Base-by-base conservation (phyloP, 2,888 invertebrate genomes). In the Ceramica pisi region DNA sequence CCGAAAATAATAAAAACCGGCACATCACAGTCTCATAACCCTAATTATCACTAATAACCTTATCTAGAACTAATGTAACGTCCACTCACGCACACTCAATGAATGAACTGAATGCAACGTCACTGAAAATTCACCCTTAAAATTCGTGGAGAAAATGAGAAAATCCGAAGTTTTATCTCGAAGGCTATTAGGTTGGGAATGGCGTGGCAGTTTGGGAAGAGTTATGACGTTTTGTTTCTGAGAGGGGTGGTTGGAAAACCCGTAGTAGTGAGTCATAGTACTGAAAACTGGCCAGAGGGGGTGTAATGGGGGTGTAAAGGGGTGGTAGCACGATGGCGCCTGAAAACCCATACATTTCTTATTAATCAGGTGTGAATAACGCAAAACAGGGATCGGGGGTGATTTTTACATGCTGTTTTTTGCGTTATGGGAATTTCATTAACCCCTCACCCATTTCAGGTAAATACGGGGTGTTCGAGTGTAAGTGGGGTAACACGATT, bases 11-110 rank as follows among this genome's bases (percentile, higher is more conserved):
- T 44, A 84, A 75, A 73, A 84, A 82, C 46, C 91, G 86, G 71
- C 91, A 91, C 91, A 91, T 91, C 71, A 78, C 87, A 80, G 79
- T 68, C 76, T 69, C 87, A 84, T 82, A 66, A 44, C 65, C n/a
- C 60, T 67, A 77, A 84, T 85, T 82, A 83, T 26, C 63, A 72
- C 67, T 74, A 73, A 80, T 71, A 67, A 68, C 73, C 70, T 55
- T 75, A 81, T 73, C 78, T 46, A 19, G 38, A 79, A 77, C 67
- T 67, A 57, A 65, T 81, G 74, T 51, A 80, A 87, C 82, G 75
- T 83, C 82, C 76, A 80, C 82, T 71, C 80, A 83, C 75, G 80
- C 83, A 75, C 77, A 68, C 81, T 71, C 68, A 71, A 77, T 86
- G 84, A 86, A 86, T 86, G 86, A 78, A 86, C 82, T 80, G 80